Percentiles rank a stretch among this genome's conserved stretches.
These are phyloP conservation scores for Thyatira batis DNA, from an alignment of 2,888 invertebrate species.

Conservation along the genomic window DNA sequence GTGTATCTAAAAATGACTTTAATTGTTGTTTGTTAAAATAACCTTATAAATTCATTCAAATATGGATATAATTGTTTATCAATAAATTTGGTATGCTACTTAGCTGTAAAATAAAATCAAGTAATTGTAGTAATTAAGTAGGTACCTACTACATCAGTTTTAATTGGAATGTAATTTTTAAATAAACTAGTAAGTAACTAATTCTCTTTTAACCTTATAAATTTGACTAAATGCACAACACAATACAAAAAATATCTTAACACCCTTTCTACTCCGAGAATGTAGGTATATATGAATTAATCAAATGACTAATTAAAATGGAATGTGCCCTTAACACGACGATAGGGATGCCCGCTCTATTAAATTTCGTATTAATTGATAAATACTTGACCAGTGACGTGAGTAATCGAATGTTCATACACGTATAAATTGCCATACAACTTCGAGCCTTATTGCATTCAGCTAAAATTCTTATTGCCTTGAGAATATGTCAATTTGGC, in stretches of 20 bases:
- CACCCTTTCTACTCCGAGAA: not conserved
- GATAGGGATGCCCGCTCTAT: conserved; percentile 66
- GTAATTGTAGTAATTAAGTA: no score
- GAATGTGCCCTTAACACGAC: conserved; percentile 54
- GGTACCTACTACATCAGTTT: no score
- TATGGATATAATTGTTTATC: no score
- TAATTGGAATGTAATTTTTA: no score
- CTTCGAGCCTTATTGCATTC: conserved; percentile 1
- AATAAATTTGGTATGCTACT: no score
- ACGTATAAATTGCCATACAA: conserved; percentile 18
- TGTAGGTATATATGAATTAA: not conserved
- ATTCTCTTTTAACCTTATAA: no score
- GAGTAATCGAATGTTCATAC: conserved; percentile 79
- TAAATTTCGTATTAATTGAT: conserved; percentile 76
- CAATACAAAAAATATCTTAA: not conserved
- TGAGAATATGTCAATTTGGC: not conserved
- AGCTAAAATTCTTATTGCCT: conserved; percentile 21
- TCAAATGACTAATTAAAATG: conserved; percentile 44
- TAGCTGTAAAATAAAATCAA: no score
- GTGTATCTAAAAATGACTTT: no score
- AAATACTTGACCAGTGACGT: conserved; percentile 76
- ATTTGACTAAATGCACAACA: no score
- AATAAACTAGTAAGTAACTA: no score
- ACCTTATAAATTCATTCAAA: no score
- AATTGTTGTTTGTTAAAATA: no score